Evolutionary conservation across 2,888 invertebrate genomes (phyloP).

Genomic region (Mellilla xanthometata): DNA sequence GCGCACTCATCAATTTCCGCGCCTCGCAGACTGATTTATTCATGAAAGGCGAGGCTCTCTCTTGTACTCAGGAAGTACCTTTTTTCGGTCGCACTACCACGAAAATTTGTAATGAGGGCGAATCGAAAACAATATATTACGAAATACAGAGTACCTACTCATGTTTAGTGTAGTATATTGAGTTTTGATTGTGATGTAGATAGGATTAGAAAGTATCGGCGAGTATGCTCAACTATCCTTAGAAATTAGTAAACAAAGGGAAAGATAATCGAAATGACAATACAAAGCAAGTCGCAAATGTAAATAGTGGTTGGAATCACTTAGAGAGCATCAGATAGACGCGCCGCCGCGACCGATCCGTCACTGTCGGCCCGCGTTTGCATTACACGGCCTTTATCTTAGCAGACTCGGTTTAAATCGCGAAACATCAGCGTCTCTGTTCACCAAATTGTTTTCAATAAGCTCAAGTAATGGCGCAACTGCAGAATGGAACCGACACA

Average conservation of each 20-base stretch:
- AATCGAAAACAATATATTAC: constrained; percentile 77
- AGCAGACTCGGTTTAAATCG: constrained; percentile 70
- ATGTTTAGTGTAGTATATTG: constrained; percentile 9
- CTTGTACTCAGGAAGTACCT: constrained; percentile 75
- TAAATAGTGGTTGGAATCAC: constrained; percentile 77
- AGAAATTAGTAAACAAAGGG: constrained; percentile 55
- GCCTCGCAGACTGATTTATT: constrained; percentile 79
- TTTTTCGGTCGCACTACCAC: constrained; percentile 65
- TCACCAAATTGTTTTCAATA: constrained; percentile 81
- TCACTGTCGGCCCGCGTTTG: constrained; percentile 78
- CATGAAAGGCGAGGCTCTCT: constrained; percentile 67
- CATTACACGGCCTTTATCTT: constrained; percentile 80
- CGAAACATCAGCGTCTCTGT: constrained; percentile 74
- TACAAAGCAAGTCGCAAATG: constrained; percentile 72
- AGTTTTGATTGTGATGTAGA: constrained; percentile 4
- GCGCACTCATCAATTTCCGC: constrained; percentile 79
- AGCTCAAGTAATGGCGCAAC: constrained; percentile 72
- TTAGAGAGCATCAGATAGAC: constrained; percentile 80
- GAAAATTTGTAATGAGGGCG: constrained; percentile 79
- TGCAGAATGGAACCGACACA: constrained; percentile 51
- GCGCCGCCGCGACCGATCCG: constrained; percentile 76
- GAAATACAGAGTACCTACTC: constrained; percentile 39
- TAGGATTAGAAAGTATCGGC: background rate
- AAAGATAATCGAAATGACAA: constrained; percentile 67
- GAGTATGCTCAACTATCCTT: constrained; percentile 8